Evolutionary conservation across 2,888 invertebrate genomes (phyloP).

Genomic region (Rhyacophila evoluta): DNA sequence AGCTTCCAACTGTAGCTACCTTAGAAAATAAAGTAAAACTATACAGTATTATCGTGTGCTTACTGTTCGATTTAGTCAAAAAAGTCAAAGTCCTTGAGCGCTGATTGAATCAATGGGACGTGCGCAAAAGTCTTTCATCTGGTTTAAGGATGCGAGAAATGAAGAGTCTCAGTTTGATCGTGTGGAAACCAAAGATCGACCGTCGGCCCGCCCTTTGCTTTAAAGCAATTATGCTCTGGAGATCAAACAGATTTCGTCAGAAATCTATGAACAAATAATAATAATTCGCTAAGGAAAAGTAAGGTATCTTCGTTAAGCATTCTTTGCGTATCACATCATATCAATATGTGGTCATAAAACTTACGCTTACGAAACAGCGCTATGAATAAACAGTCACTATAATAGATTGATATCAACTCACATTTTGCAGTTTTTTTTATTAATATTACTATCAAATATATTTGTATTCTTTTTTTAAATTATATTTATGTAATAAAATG

Average conservation of each 20-base stretch:
- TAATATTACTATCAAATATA: no score
- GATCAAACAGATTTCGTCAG: conserved; percentile 3
- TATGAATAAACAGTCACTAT: no score
- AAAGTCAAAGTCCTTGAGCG: not conserved
- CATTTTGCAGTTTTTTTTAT: no score
- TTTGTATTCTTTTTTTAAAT: no score
- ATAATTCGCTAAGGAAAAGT: conserved; percentile 1
- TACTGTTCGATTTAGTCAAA: not conserved
- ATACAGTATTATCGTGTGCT: not conserved
- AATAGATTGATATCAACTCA: no score
- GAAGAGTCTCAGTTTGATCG: conserved; percentile 8
- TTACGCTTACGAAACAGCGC: no score
- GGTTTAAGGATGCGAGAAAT: conserved; percentile 9
- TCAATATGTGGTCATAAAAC: no score
- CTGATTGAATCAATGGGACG: conserved; percentile 9
- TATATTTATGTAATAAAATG: no score
- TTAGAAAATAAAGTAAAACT: no score
- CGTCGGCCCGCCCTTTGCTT: not conserved
- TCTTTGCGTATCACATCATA: no score
- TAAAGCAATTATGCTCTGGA: not conserved
- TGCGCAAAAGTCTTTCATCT: conserved; percentile 1
- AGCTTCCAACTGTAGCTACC: no score
- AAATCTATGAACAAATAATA: not conserved
- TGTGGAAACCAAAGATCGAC: conserved; percentile 9
- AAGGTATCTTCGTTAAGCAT: not conserved